Evolutionary conservation across 2,888 invertebrate genomes (phyloP).

Genomic region (Alloplasta piceator): DNA sequence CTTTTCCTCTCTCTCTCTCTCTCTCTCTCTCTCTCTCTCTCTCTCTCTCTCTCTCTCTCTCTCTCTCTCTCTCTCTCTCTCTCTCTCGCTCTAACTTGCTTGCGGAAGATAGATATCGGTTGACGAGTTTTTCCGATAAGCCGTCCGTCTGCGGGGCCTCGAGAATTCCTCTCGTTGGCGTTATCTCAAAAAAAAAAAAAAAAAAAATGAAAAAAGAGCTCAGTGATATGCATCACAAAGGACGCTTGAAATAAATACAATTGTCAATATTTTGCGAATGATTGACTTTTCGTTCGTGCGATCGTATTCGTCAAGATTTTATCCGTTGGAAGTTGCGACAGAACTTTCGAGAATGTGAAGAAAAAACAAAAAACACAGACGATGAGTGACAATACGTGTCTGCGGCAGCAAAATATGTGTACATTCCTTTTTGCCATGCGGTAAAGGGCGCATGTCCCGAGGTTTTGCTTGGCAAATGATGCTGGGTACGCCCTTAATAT

Average conservation of each 20-base stretch:
- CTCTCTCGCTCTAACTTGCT: neutral
- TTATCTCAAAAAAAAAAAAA: neutral
- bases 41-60: no score
- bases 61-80: neutral
- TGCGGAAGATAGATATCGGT: neutral
- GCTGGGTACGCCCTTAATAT: no score
- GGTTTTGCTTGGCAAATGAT: no score
- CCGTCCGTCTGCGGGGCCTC: no score
- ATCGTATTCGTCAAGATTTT: neutral
- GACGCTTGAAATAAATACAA: neutral
- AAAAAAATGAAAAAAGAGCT: no score
- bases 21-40: slow-evolving; percentile 3
- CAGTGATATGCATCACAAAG: neutral
- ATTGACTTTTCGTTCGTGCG: neutral
- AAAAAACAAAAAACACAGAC: neutral
- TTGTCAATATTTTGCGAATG: neutral
- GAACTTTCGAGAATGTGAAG: neutral
- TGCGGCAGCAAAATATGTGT: no score
- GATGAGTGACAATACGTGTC: neutral
- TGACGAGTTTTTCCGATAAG: neutral
- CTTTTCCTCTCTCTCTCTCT: neutral
- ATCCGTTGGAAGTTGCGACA: neutral
- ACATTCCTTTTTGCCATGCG: no score
- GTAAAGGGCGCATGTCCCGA: no score
- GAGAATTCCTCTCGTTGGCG: neutral